Evolutionary conservation across 2,888 invertebrate species (phyloP), one percentile per base, ranked within the genome.

Genomic region (Amphiduros pacificus): DNA sequence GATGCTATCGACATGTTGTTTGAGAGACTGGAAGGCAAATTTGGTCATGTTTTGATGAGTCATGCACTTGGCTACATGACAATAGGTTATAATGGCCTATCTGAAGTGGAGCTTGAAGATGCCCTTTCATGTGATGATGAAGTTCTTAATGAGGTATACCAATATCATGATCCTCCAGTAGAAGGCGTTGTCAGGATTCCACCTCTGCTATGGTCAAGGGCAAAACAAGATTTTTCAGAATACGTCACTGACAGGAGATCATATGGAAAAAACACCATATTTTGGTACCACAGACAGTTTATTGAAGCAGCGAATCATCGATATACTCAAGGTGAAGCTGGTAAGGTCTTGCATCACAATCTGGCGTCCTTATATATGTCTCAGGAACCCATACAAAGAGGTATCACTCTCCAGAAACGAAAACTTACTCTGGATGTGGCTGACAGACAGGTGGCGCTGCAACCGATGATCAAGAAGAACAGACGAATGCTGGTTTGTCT

Each of bases 251-350:
- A 77, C 60, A 66, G 77, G 55, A 61, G 69, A 55, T 73, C 77
- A 2, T 70, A 73, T 50, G 75, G 74, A 22, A 77, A 76, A 62
- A 74, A 68, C 26, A 77, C 78, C 11, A 60, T 77, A 57, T 74
- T 65, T 61, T 79, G 79, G 79, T 79, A 77, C 62, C 79, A 79
- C 57, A 67, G 77, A 22, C 78, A 78, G 66, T 79, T 79, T 60
- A 73, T 74, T 11, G 75, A 76, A 61, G 70, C 73, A 31, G 79
- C 77, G 6, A 62, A 55, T 26, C 65, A 71, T 17, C 59, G 73
- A 27, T 79, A 76, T 59, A 63, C 72, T 11, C 27, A 50, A 9
- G 70, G 67, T 28, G 61, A 63, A 3, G 60, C 67, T 4, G 71
- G 62, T 1, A 50, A 66, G 22, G 55, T 64, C 14, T 70, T 78